phyloP scores from a whole-genome alignment of 1,140 invertebrate genomes.

The Drosophila varians region DNA sequence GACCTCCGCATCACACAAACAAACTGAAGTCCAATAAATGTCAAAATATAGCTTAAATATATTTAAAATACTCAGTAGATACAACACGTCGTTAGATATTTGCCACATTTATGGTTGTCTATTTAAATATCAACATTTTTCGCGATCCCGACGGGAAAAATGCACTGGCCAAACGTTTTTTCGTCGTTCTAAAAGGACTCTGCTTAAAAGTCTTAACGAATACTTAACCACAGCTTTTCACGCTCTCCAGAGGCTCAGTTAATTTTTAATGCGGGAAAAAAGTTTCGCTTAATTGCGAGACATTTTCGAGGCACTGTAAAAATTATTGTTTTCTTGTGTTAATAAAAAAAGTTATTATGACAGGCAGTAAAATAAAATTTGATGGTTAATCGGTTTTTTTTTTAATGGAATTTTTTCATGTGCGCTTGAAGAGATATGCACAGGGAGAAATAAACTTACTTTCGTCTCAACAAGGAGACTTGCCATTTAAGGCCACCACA shows the following conservation, averaged over 20 bases:
- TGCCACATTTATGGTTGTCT: conserved; percentile 11
- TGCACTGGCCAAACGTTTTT: background rate
- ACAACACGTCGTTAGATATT: background rate
- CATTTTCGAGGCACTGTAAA: no score
- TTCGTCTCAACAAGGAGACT: conserved; percentile 21
- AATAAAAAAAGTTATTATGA: no score
- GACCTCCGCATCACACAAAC: background rate
- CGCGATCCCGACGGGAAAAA: background rate
- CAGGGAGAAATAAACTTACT: conserved; percentile 7
- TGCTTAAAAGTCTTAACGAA: background rate
- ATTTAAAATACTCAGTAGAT: no score
- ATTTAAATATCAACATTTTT: background rate
- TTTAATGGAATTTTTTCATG: conserved; percentile 23
- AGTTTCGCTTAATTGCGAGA: no score
- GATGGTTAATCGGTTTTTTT: conserved; percentile 14
- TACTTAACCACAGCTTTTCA: background rate
- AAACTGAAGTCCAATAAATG: background rate
- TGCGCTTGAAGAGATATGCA: conserved; percentile 5
- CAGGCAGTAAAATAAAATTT: conserved; percentile 7
- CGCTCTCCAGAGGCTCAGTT: background rate
- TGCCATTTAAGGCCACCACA: conserved; percentile 22
- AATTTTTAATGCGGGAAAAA: background rate
- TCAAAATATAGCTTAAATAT: background rate
- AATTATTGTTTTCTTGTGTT: no score
- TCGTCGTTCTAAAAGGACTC: background rate